A percentile compares a stretch with the other conserved stretches of the same genome.
phyloP scores from a whole-genome alignment of 2,888 invertebrate genomes.

The Aspidiotus destructor region DNA sequence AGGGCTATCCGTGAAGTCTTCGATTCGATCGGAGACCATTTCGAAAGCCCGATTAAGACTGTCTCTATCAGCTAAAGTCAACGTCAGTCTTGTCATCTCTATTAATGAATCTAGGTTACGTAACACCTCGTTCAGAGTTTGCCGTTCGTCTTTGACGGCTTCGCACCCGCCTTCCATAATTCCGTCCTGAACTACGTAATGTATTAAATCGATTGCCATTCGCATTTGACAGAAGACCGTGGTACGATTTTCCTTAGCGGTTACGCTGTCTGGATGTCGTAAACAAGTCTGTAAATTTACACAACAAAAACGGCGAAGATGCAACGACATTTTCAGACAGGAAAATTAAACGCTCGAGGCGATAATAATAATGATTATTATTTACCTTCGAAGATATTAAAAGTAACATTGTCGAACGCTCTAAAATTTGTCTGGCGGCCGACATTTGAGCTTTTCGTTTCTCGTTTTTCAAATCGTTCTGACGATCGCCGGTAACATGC shows the following conservation, averaged over 20 bases:
- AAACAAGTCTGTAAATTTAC: slow-evolving; percentile 63
- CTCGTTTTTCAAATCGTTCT: slow-evolving; percentile 85
- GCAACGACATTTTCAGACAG: neutral
- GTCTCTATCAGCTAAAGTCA: slow-evolving; percentile 48
- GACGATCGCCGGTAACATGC: slow-evolving; percentile 73
- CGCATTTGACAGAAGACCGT: slow-evolving; percentile 98
- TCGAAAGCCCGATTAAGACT: slow-evolving; percentile 79
- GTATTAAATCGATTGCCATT: slow-evolving; percentile 92
- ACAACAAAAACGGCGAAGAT: neutral
- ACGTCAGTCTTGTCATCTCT: slow-evolving; percentile 55
- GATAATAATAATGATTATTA: slow-evolving; percentile 8
- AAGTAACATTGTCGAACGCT: slow-evolving; percentile 92
- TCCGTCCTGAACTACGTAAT: slow-evolving; percentile 95
- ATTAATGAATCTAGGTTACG: slow-evolving; percentile 77
- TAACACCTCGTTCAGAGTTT: slow-evolving; percentile 70
- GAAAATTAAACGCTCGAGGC: too few relatives aligned
- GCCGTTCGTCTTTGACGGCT: slow-evolving; percentile 43
- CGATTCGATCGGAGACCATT: slow-evolving; percentile 84
- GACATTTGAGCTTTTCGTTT: slow-evolving; percentile 91
- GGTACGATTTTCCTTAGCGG: slow-evolving; percentile 89
- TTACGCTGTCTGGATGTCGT: slow-evolving; percentile 85
- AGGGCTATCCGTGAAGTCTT: slow-evolving; percentile 98
- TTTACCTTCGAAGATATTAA: slow-evolving; percentile 89
- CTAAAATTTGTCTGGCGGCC: slow-evolving; percentile 87
- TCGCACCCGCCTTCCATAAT: slow-evolving; percentile 50